Base-by-base conservation (phyloP, 2,888 invertebrate species). In the Philereme vetulata region DNA sequence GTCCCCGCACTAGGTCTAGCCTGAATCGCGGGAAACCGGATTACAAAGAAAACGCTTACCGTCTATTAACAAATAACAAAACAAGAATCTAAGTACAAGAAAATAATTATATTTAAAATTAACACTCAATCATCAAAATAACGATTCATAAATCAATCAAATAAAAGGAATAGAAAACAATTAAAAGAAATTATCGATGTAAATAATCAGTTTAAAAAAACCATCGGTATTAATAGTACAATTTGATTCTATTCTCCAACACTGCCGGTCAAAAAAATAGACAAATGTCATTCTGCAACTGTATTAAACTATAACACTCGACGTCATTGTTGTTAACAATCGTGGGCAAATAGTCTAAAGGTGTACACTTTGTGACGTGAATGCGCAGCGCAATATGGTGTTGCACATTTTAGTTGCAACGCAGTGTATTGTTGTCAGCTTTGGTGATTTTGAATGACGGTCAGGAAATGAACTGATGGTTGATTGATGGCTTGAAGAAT, bases 401-500 rank as follows among this genome's bases (percentile, higher is more conserved):
- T 65, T 67, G 69, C 69, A 69, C 67, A 69, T 66, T 68, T 68
- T 52, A 56, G 35, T 47, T 42, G 51, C 59, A 52, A 53, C 10
- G 8, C 46, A 9, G 33, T 44, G 53, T 45, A 35, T 21, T 51
- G 42, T 7, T 49, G 35, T 46, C 55, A 60, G 51, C 64, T 60
- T 64, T 63, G 5, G 33, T 21, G 2, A 8, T 9, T 7, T 21
- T 40, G 43, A 32, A 11, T 49, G 46, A 42, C 35, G 35, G 38
- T 10, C 46, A 60, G 64, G 64, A 64, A 64, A 51, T 58, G 44
- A 21, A 10, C 43, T 38, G 47, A 43, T 48, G 54, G 60, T 63
- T 49, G 46, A 56, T 59, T 48, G 43, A 48, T 47, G 44, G 35
- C 36, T 55, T 51, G 40, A 44, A 44, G 36, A 36, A 11, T 36